Evolutionary conservation across 35 echinoderm and acorn worm genomes (phyloP), one percentile per base, ranked within the genome.

Genomic region (Heliocidaris tuberculata): DNA sequence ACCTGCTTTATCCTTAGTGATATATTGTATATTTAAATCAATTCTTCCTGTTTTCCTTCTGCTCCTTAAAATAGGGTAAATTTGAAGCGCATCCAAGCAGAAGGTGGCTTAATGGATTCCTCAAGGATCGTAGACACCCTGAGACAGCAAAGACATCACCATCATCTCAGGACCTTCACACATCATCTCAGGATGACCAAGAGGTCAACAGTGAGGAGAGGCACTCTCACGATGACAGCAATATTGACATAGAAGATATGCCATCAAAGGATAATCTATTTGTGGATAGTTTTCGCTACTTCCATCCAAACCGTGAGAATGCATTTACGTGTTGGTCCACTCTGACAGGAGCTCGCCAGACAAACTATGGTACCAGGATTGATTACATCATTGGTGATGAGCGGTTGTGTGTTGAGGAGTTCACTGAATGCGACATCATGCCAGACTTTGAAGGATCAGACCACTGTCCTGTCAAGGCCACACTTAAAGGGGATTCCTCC

Each of bases 311-410:
- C 0, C 85, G 94, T 31, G 92, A 95, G 52, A 94, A 96, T 49
- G 98, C 98, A 13, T 99, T 99, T 59, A 99, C 98, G 0, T 99
- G 98, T 88, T 99, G 98, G 98, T 96, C 95, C 9, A 96, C 97
- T 9, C 86, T 97, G 13, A 97, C 98, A 30, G 90, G 97, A 32
- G 98, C 98, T 17, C 90, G 98, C 16, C 92, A 97, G 91, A 97
- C 97, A 32, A 99, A 99, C 95, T 99, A 99, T 86, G 98, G 98
- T 42, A 97, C 98, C 2, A 96, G 98, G 48, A 99, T 99, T 31
- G 98, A 97, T 94, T 99, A 97, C 90, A 97, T 99, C 48, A 95
- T 99, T 92, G 94, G 95, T 47, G 94, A 99, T 92, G 89, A 95
- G 13, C 71, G 61, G 13, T 96, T 99, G 30, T 97, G 95, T 85